phyloP scores from a whole-genome alignment of 2,113 vertebrate genomes.

The Pluvianellus socialis region DNA sequence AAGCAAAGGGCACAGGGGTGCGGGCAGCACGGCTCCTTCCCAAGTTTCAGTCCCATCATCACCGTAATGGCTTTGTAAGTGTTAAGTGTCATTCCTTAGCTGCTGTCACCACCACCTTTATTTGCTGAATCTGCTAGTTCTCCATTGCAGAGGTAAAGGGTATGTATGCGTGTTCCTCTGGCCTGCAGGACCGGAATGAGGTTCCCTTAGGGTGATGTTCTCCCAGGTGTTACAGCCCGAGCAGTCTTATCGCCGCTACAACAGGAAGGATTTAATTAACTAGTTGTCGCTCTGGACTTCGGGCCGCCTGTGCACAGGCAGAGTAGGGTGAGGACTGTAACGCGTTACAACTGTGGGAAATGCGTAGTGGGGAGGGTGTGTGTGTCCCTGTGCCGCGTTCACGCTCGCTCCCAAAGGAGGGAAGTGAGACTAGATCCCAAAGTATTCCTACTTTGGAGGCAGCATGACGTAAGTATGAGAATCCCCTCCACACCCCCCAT shows the following conservation, averaged over 20 bases:
- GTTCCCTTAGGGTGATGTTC: neutral
- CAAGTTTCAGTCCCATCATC: neutral
- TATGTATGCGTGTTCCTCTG: neutral
- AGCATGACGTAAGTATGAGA: neutral
- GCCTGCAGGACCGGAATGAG: neutral
- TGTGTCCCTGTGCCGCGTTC: neutral
- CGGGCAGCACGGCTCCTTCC: conserved; percentile 9
- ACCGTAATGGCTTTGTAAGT: conserved; percentile 48
- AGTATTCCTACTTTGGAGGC: neutral
- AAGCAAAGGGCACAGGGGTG: neutral
- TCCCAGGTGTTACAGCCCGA: neutral
- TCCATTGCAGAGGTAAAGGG: conserved; percentile 10
- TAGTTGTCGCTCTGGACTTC: neutral
- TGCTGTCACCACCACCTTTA: conserved; percentile 22
- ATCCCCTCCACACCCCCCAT: neutral
- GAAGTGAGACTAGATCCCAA: neutral
- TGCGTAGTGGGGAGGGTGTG: neutral
- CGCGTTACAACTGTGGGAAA: neutral
- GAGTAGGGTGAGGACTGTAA: neutral
- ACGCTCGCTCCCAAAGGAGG: neutral
- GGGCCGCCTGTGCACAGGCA: neutral
- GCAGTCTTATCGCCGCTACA: neutral
- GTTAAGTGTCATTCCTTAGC: neutral
- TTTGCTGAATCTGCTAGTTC: conserved; percentile 16
- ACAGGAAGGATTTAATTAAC: neutral